Base-by-base conservation (phyloP, 2,888 invertebrate species). In the Myathropa florea region DNA sequence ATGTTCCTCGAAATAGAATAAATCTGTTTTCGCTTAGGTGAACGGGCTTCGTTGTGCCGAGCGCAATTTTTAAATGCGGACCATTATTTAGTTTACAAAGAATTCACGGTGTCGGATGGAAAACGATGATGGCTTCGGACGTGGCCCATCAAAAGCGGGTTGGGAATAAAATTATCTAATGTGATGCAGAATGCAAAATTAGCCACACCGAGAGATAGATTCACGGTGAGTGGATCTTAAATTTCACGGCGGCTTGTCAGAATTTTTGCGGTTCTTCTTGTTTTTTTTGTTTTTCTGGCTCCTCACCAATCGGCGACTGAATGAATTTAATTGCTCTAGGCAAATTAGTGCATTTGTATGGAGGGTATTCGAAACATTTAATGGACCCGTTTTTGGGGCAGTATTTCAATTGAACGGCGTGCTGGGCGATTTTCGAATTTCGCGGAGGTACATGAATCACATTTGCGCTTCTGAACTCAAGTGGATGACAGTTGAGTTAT, bases 1-100 rank as follows among this genome's bases (percentile, higher is more conserved):
- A 86, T 86, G 83, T 65, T 86, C 75, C 86, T 83, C 78, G 39
- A 86, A 86, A 86, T 86, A 86, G 86, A 86, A 83, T 79, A 78
- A 86, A 83, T 83, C 73, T 78, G 83, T 71, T 86, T 78, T 78
- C 63, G 61, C 71, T 75, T 86, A 73, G 78, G 86, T 83, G 86
- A 78, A 75, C 46, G 79, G 71, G 63, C 78, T 78, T 78, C 75
- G 87, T 87, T 83, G 87, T 87, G 87, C 87, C 87, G 87, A 87
- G 87, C 83, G 87, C 87, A 87, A 87, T 87, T 87, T 83, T 87
- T 60, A 80, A 86, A 86, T 79, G 64, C 59, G 83, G 78, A 70
- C 75, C 78, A 86, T 86, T 86, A 86, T 86, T 79, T 61, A 78
- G 61, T 70, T 71, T 26, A 70, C 46, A 46, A 46, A 76, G 63